A percentile compares a stretch with the other conserved stretches of the same genome.
These are phyloP conservation scores for Rhabdomys dilectus DNA, from an alignment of 2,113 vertebrate genomes.

Conservation along the genomic window DNA sequence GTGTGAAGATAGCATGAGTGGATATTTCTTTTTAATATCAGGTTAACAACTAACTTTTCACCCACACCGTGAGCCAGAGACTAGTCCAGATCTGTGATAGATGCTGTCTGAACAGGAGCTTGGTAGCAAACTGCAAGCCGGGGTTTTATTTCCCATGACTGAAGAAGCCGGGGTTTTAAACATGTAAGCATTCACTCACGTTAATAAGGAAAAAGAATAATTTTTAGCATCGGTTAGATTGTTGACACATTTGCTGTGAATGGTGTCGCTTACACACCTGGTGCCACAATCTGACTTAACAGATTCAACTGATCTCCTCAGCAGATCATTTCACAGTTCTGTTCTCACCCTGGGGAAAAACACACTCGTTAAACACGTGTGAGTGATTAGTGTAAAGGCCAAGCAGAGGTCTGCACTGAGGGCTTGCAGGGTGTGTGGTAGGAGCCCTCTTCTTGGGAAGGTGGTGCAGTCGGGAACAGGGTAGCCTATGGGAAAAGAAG, in stretches of 20 bases:
- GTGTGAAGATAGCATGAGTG: not conserved
- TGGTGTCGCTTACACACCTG: not conserved
- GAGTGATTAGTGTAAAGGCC: not conserved
- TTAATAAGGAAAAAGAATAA: not conserved
- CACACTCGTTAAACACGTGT: not conserved
- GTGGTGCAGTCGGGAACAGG: accelerated
- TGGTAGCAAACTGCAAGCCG: not conserved
- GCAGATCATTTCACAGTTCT: not conserved
- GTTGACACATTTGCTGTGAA: not conserved
- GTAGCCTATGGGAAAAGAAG: not conserved
- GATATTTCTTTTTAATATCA: not conserved
- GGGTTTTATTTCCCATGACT: not conserved
- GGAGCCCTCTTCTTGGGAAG: not conserved
- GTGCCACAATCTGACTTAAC: not conserved
- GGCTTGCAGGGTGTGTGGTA: not conserved
- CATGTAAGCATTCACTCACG: not conserved
- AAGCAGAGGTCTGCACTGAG: not conserved
- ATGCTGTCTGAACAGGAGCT: not conserved
- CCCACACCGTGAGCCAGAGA: not conserved
- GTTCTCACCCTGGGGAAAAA: not conserved
- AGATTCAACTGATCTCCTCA: not conserved
- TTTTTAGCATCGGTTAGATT: not conserved
- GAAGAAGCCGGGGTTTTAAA: not conserved
- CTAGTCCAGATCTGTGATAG: not conserved
- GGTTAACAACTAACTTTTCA: not conserved